Evolutionary conservation across 2,888 invertebrate species (phyloP).

Genomic region (Cryptosula pallasiana): DNA sequence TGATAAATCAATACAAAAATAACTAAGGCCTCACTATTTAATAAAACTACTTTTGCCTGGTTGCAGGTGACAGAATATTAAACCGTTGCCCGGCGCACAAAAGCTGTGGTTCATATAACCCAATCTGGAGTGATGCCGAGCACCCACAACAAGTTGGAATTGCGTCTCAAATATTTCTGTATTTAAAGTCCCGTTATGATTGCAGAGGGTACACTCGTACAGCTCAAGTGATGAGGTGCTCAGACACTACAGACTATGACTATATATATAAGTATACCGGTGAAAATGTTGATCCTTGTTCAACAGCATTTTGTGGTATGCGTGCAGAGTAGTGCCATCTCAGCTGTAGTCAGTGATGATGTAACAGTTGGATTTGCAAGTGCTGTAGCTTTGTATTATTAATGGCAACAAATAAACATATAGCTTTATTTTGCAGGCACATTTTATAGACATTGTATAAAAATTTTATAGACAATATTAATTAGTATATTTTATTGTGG

Average conservation of each 20-base stretch:
- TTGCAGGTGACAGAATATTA: not conserved
- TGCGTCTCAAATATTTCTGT: not conserved
- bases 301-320: not conserved
- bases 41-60: not conserved
- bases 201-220: not conserved
- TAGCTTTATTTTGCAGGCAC: too few relatives aligned
- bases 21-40: too few relatives aligned
- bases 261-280: not conserved
- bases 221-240: not conserved
- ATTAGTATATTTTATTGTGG: too few relatives aligned
- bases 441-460: too few relatives aligned
- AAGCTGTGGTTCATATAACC: not conserved
- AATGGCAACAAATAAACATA: too few relatives aligned
- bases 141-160: not conserved
- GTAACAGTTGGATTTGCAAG: too few relatives aligned
- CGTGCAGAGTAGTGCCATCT: too few relatives aligned
- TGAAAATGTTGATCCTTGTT: not conserved
- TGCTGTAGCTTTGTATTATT: too few relatives aligned
- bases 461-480: too few relatives aligned
- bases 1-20: too few relatives aligned
- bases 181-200: not conserved
- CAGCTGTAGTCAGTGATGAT: too few relatives aligned
- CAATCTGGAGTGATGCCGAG: not conserved
- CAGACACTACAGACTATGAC: not conserved
- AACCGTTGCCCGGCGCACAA: not conserved